A percentile compares a stretch with the other conserved stretches of the same genome.
phyloP scores from a whole-genome alignment of 2,888 invertebrate species.

The Lissonota sp. region DNA sequence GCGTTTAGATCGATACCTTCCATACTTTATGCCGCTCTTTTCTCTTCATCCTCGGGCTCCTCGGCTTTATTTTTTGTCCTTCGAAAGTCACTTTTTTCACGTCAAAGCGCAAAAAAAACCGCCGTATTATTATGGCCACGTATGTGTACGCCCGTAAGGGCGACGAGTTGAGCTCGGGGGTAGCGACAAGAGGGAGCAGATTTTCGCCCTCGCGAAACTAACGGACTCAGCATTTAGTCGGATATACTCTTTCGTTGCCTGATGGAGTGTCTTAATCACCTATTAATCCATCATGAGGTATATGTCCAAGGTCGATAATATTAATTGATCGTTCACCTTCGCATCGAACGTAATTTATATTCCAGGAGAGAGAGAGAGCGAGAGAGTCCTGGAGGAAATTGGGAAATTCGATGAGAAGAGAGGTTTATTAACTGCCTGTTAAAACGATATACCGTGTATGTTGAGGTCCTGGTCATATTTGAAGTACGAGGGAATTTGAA shows the following conservation, averaged over 20 bases:
- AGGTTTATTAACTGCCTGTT: slow-evolving; percentile 32
- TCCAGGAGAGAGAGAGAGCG: background rate
- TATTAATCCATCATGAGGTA: slow-evolving; percentile 69
- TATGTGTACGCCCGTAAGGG: slow-evolving; percentile 6
- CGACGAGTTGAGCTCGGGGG: background rate
- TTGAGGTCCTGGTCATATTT: slow-evolving; percentile 65
- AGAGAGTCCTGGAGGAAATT: slow-evolving; percentile 10
- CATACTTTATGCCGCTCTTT: slow-evolving; percentile 38
- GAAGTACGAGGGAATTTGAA: slow-evolving; percentile 73
- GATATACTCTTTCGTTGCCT: slow-evolving; percentile 59
- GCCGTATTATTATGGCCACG: slow-evolving; percentile 12
- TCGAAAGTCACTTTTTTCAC: slow-evolving; percentile 58
- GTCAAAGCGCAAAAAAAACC: slow-evolving; percentile 42
- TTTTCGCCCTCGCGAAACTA: slow-evolving; percentile 30
- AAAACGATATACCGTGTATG: slow-evolving; percentile 23
- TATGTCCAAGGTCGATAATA: slow-evolving; percentile 27
- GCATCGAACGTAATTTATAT: slow-evolving; percentile 41
- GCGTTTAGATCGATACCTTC: slow-evolving; percentile 62
- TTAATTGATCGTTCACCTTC: slow-evolving; percentile 66
- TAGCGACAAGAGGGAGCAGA: background rate
- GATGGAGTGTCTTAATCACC: slow-evolving; percentile 77
- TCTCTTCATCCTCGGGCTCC: slow-evolving; percentile 7
- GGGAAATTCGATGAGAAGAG: slow-evolving; percentile 52
- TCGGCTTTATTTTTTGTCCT: slow-evolving; percentile 38
- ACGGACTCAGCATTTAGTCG: slow-evolving; percentile 64